Evolutionary conservation across 2,888 invertebrate genomes (phyloP).

Genomic region (Ormyrus pomaceus): DNA sequence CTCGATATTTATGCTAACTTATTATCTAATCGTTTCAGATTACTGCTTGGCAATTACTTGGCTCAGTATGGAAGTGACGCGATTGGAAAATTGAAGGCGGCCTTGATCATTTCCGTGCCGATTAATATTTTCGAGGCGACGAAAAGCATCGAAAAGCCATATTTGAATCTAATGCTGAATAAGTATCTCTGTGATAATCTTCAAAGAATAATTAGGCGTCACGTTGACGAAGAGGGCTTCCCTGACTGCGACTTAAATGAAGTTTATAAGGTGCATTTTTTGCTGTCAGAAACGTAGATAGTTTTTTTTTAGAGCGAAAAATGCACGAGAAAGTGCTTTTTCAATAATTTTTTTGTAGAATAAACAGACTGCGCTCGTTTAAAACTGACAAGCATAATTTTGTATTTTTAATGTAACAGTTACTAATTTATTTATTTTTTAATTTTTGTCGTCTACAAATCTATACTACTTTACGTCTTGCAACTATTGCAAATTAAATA

Average conservation of each 20-base stretch:
- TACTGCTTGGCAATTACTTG: conserved; percentile 84
- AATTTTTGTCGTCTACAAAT: too few relatives aligned
- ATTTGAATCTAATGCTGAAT: conserved; percentile 84
- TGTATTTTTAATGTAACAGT: too few relatives aligned
- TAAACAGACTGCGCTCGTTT: too few relatives aligned
- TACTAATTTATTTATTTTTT: too few relatives aligned
- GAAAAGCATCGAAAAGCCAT: conserved; percentile 83
- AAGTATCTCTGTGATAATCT: conserved; percentile 81
- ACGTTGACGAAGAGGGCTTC: conserved; percentile 60
- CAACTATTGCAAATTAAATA: too few relatives aligned
- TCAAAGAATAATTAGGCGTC: conserved; percentile 71
- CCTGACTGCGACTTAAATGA: conserved; percentile 74
- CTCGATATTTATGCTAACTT: background rate
- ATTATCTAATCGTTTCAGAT: conserved; percentile 68
- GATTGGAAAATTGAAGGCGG: conserved; percentile 78
- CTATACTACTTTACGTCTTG: too few relatives aligned
- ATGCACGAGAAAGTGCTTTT: too few relatives aligned
- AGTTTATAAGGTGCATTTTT: conserved; percentile 73
- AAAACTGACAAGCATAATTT: too few relatives aligned
- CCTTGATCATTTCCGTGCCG: conserved; percentile 86
- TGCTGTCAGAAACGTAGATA: too few relatives aligned
- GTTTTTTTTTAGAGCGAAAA: too few relatives aligned
- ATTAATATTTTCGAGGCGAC: conserved; percentile 85
- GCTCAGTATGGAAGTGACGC: conserved; percentile 79
- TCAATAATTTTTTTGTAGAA: too few relatives aligned